A percentile compares a stretch with the other conserved stretches of the same genome.
phyloP scores from a whole-genome alignment of 2,888 invertebrate genomes.

The Gordius sp. region DNA sequence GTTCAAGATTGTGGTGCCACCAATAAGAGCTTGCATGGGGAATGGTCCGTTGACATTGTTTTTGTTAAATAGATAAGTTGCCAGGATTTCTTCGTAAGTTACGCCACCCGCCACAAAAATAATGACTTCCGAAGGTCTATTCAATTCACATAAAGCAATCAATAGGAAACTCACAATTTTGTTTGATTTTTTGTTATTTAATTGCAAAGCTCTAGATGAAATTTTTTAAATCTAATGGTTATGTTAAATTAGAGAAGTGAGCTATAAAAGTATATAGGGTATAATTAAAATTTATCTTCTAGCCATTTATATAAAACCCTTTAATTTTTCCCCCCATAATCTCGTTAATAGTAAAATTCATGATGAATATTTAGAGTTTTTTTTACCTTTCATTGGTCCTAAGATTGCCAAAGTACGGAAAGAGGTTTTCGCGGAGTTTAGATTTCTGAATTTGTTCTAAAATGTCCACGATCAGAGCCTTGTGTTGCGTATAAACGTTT shows the following conservation, averaged over 20 bases:
- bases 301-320: too few relatives aligned
- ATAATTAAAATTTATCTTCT: too few relatives aligned
- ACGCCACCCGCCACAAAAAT: constrained; percentile 82
- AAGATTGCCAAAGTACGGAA: constrained; percentile 41
- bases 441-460: constrained; percentile 69
- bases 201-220: too few relatives aligned
- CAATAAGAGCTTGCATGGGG: constrained; percentile 47
- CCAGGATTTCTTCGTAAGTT: constrained; percentile 75
- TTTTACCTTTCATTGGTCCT: not conserved
- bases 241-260: too few relatives aligned
- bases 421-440: constrained; percentile 53
- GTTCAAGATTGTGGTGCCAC: constrained; percentile 73
- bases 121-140: constrained; percentile 63
- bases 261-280: too few relatives aligned
- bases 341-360: too few relatives aligned
- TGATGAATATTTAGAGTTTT: too few relatives aligned
- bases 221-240: too few relatives aligned
- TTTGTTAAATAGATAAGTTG: constrained; percentile 52
- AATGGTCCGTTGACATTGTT: constrained; percentile 37
- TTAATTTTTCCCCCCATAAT: too few relatives aligned
- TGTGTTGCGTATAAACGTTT: constrained; percentile 94
- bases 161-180: too few relatives aligned
- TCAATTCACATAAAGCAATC: constrained; percentile 20
- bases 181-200: too few relatives aligned
- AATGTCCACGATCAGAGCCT: constrained; percentile 60